phyloP scores from a whole-genome alignment of 2,888 invertebrate species.

The Aporophyla nigra region DNA sequence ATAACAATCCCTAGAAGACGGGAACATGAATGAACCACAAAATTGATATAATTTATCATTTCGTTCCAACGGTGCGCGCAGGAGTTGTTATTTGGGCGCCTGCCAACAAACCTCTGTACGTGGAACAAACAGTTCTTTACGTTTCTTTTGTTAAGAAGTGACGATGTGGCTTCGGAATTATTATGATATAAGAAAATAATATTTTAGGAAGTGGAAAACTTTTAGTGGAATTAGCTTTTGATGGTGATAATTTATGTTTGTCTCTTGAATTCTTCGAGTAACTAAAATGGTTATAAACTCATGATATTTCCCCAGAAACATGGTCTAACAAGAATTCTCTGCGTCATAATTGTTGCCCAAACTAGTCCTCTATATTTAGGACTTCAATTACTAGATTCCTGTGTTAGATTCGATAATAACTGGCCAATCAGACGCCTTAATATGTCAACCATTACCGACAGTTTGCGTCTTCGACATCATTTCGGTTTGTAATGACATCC shows the following conservation, averaged over 20 bases:
- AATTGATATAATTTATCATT: conserved; percentile 58
- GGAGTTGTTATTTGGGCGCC: conserved; percentile 49
- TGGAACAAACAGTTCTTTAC: conserved; percentile 26
- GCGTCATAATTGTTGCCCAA: background rate
- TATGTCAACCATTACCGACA: background rate
- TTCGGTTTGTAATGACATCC: background rate
- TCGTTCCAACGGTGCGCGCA: conserved; percentile 41
- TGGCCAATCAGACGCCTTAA: background rate
- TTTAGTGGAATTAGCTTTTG: conserved; percentile 33
- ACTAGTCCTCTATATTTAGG: background rate
- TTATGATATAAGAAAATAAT: conserved; percentile 50
- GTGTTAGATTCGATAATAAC: background rate
- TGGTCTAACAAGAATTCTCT: background rate
- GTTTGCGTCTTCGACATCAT: background rate
- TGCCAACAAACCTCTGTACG: conserved; percentile 50
- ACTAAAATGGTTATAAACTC: background rate
- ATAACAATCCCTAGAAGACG: conserved; percentile 41
- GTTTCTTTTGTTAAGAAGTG: conserved; percentile 57
- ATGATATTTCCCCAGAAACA: conserved; percentile 11
- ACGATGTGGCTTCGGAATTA: conserved; percentile 42
- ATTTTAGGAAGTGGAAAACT: background rate
- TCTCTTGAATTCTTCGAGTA: conserved; percentile 1
- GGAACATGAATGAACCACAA: conserved; percentile 56
- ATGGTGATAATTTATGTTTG: conserved; percentile 13
- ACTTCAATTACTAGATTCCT: background rate